Evolutionary conservation across 2,797 vertebrate genomes (phyloP), one percentile per base, ranked within the genome.

Genomic region (Chanos chanos): DNA sequence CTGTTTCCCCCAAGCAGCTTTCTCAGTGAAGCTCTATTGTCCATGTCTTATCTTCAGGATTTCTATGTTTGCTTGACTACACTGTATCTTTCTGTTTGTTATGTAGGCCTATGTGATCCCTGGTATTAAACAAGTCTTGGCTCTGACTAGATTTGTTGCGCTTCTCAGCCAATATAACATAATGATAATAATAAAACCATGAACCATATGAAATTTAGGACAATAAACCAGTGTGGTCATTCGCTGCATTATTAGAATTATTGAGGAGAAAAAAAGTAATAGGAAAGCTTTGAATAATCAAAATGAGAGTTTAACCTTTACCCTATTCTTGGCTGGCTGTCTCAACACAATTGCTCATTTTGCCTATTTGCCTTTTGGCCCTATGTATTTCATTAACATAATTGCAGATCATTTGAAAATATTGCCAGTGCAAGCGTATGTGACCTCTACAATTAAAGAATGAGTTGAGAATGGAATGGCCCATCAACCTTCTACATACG

Each of bases 321-420:
- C 31, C 13, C 4, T 31, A 31, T 37, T 39, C 27, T 39, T 39
- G 33, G 41, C 34, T 39, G 45, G 54, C 24, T 55, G n/a, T 30
- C 24, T 34, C 21, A 21, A 30, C 54, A 25, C 40, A 44, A 65
- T 30, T 61, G 39, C 30, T 67, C 45, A 61, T 72, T 68, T 70
- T 44, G 28, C 54, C 48, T 28, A 34, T 61, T 63, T 70, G 66
- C 58, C 63, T 63, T 8, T 49, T 16, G 36, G 28, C 34, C n/a
- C 25, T 12, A 34, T 53, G 45, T 18, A 40, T 61, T 72, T 49
- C 37, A 61, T 68, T 59, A 58, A 18, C 30, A 61, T 58, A 66
- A 74, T 74, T 45, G 39, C 31, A 34, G 27, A 51, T 50, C 16
- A 66, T 68, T 44, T 61, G 10, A 72, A 61, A 66, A 62, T 33